Base-by-base conservation (phyloP, 2,888 invertebrate genomes). In the Priocnemis perturbator region DNA sequence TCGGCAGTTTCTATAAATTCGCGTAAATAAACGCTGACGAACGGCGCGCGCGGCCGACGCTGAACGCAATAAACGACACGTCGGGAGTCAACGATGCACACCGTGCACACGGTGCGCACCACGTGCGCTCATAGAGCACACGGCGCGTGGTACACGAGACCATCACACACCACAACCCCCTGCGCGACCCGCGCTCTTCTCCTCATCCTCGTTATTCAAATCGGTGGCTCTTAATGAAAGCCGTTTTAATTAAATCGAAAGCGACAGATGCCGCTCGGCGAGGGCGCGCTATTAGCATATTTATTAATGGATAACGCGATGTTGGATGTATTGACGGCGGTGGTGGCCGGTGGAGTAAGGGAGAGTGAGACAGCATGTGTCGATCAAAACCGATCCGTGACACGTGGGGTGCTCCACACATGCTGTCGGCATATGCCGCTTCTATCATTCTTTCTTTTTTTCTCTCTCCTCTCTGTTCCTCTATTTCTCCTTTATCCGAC, bases 201-300 rank as follows among this genome's bases (percentile, higher is more conserved):
- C 11, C 37, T 37, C 37, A 9, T 37, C 37, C 7, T 37, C 37
- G 37, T 37, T 37, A 37, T 55, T 53, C 26, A 61, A 64, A 64
- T 62, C 60, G 45, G 9, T 9, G 23, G 23, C n/a, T 57, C 44
- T 68, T 44, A 58, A 76, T 64, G 65, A 64, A 63, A 67, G 58
- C 55, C 63, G 64, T 70, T 79, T 68, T 76, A 73, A 83, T 79
- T 81, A 78, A 80, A 79, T 66, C 64, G 71, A 76, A 69, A 70
- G 56, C 69, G 71, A 71, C 82, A 82, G 78, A 81, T 79, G 79
- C 53, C 53, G 60, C n/a, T n/a, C 48, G 37, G 19, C 57, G 44
- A 21, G 45, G 56, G 19, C 64, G 63, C 56, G 64, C 69, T 73
- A 83, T 85, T 83, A 82, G 78, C 81, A 81, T 82, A 80, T 75